Evolutionary conservation across 30 jellyfish, hydroid and myxozoan species (phyloP), one percentile per base, ranked within the genome.

Genomic region (Aurelia sp.): DNA sequence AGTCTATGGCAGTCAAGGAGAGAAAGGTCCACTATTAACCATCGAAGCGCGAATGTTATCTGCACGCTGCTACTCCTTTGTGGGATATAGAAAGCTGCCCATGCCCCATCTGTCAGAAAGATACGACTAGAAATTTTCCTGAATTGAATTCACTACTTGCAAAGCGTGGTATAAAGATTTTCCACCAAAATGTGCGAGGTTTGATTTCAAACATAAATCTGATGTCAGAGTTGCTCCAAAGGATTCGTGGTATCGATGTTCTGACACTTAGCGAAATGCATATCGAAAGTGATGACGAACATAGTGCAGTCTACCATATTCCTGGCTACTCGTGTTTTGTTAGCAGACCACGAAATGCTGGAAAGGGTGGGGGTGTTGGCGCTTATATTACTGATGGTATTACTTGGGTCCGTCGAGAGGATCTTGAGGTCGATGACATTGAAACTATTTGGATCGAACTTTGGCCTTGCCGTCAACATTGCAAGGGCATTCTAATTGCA

Each of bases 151-250:
- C 65, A 21, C 71, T 78, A 78, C 89, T 62, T 61, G 50, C 53
- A 78, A 33, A 66, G 89, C 86, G 90, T n/a, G 96, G 86, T 60
- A 15, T 76, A 63, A 66, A 64, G 71, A 51, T 86, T 76, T 86
- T 86, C 78, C 96, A 86, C 64, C 90, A 74, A 77, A 86, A 86
- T 41, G 90, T 74, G 79, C 85, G 90, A 17, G 96, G 90, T 6
- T 76, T 86, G 83, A 66, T 77, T 66, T 21, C 82, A 20, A 86
- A 86, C 86, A 71, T 86, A 67, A 37, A 76, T 47, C 90, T 48
- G 37, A 55, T 86, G 9, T 70, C n/a, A 47, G 87, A 51, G 60
- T 37, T 87, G 53, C 64, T 78, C n/a, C 91, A 78, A 67, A 78
- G 83, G 81, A 78, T 78, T 69, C 61, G 19, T 9, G 84, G 88